Evolutionary conservation across 2,113 vertebrate species (phyloP).

Genomic region (Bos indicus): DNA sequence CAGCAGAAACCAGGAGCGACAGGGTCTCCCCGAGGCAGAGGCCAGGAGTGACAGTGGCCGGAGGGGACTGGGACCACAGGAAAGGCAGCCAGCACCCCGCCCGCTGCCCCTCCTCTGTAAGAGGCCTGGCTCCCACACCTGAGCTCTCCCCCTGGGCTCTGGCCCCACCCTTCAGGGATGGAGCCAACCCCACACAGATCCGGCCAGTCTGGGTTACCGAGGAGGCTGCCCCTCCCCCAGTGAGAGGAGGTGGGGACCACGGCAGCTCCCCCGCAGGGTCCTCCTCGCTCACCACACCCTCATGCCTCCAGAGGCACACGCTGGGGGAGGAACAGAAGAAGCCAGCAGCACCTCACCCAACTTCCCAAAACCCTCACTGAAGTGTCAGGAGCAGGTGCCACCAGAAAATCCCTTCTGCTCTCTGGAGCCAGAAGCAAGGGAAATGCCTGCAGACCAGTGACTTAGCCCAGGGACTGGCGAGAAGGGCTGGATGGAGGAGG

Average conservation of each 20-base stretch:
- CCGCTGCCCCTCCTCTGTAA: background rate
- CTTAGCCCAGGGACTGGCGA: background rate
- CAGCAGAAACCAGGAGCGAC: background rate
- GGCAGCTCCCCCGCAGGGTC: background rate
- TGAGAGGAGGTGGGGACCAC: background rate
- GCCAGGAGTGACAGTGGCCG: background rate
- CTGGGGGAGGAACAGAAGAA: background rate
- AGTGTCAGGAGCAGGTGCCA: background rate
- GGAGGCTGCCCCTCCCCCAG: background rate
- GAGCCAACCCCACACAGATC: background rate
- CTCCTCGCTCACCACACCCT: background rate
- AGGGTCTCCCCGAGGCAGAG: background rate
- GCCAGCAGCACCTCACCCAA: background rate
- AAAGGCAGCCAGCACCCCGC: background rate
- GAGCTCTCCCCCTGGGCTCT: background rate
- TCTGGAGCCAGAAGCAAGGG: background rate
- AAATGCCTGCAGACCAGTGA: background rate
- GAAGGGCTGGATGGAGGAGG: background rate
- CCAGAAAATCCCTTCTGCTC: background rate
- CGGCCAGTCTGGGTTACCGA: background rate
- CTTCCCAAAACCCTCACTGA: background rate
- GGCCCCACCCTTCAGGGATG: fast-evolving
- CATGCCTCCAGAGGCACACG: fast-evolving
- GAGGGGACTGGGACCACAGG: background rate
- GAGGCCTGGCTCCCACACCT: background rate